phyloP scores from a whole-genome alignment of 2,888 invertebrate genomes.

The Cabera pusaria region DNA sequence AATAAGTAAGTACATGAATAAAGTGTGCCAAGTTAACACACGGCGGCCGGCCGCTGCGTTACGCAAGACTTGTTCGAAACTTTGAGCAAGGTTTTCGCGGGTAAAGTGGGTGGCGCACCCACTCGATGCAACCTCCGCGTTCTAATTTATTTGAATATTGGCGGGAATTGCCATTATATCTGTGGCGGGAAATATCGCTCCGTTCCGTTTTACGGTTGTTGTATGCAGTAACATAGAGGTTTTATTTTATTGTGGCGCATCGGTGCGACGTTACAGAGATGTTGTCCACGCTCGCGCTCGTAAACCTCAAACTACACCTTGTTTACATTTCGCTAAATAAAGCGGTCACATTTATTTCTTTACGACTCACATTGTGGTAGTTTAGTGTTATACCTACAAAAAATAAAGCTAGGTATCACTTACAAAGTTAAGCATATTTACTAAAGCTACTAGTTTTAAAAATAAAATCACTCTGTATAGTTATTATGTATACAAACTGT shows the following conservation, averaged over 20 bases:
- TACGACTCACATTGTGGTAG: too few species aligned
- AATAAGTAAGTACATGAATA: neutral
- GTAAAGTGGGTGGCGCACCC: conserved; percentile 36
- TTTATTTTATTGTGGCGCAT: conserved; percentile 46
- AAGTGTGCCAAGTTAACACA: conserved; percentile 3
- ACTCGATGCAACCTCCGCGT: conserved; percentile 42
- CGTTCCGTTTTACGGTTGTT: conserved; percentile 54
- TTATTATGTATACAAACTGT: too few species aligned
- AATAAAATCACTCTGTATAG: too few species aligned
- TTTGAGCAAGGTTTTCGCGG: conserved; percentile 22
- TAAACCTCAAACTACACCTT: conserved; percentile 38
- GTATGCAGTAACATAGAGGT: conserved; percentile 44
- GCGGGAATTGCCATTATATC: conserved; percentile 42
- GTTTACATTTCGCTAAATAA: conserved; percentile 33
- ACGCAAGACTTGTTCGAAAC: conserved; percentile 16
- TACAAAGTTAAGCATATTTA: too few species aligned
- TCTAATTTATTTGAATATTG: conserved; percentile 39
- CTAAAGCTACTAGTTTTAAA: too few species aligned
- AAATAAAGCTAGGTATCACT: too few species aligned
- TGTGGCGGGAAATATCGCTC: conserved; percentile 45
- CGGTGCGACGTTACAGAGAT: conserved; percentile 48
- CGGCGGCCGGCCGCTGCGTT: conserved; percentile 15
- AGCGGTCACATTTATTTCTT: conserved; percentile 12
- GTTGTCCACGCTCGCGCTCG: conserved; percentile 41
- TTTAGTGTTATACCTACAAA: too few species aligned